Evolutionary conservation across 2,888 invertebrate genomes (phyloP).

Genomic region (Byasa hedistus): DNA sequence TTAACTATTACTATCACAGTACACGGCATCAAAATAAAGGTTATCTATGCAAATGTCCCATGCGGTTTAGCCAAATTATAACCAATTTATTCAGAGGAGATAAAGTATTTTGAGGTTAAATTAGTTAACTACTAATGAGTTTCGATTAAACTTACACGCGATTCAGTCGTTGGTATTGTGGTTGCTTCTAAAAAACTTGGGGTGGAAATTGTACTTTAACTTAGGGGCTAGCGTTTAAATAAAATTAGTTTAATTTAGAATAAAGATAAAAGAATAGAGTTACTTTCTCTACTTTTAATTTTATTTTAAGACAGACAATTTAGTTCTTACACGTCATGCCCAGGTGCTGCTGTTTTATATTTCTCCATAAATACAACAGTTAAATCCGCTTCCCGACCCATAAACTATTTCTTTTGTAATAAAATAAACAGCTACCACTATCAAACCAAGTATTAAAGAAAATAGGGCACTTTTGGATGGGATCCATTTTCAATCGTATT

Average conservation of each 20-base stretch:
- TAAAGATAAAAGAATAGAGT: constrained; percentile 1
- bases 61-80: constrained; percentile 24
- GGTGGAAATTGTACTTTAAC: constrained; percentile 10
- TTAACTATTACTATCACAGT: neutral
- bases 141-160: constrained; percentile 30
- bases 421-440: no score
- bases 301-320: neutral
- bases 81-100: constrained; percentile 26
- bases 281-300: neutral
- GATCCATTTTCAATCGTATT: no score
- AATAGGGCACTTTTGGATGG: no score
- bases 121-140: constrained; percentile 28
- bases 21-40: constrained; percentile 23
- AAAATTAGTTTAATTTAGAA: constrained; percentile 9
- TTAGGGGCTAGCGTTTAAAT: constrained; percentile 7
- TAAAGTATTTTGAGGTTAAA: constrained; percentile 29
- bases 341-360: no score
- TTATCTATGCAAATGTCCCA: constrained; percentile 29
- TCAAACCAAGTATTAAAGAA: no score
- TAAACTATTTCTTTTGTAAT: no score
- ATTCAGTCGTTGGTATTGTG: constrained; percentile 26
- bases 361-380: no score
- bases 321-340: no score
- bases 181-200: constrained; percentile 10
- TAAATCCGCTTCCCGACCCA: no score